Evolutionary conservation across 2,888 invertebrate genomes (phyloP).

Genomic region (Chirona hameri): DNA sequence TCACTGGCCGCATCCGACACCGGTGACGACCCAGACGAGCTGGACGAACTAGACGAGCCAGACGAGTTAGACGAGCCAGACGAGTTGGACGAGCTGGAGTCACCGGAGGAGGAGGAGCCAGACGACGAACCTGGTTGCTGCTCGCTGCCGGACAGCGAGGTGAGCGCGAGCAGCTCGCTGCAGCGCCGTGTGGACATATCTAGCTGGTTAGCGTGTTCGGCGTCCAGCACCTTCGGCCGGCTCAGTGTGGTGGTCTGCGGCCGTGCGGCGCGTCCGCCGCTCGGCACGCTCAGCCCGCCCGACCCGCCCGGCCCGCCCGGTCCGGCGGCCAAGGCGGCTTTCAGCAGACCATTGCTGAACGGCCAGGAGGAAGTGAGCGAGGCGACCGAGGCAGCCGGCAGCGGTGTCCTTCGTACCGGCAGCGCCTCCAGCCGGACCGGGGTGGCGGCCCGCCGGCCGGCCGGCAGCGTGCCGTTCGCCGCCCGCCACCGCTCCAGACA

Average conservation of each 20-base stretch:
- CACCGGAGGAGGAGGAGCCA: neutral
- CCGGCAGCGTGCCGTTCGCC: constrained; percentile 58
- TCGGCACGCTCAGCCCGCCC: neutral
- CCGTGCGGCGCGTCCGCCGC: neutral
- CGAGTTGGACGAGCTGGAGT: neutral
- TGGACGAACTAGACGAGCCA: neutral
- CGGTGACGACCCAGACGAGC: neutral
- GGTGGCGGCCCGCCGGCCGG: constrained; percentile 52
- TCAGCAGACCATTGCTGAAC: neutral
- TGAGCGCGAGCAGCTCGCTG: neutral
- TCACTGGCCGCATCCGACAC: neutral
- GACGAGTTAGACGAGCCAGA: neutral
- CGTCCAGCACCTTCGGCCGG: neutral
- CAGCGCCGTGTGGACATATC: neutral
- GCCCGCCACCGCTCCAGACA: constrained; percentile 61
- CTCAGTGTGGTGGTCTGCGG: neutral
- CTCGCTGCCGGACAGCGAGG: neutral
- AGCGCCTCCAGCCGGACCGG: constrained; percentile 55
- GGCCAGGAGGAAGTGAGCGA: neutral
- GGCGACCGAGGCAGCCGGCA: neutral
- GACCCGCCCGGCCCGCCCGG: neutral
- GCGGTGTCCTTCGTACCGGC: constrained; percentile 56
- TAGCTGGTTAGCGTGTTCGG: neutral
- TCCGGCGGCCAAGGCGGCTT: neutral
- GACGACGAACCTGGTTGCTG: neutral